Base-by-base conservation (phyloP, 2,797 vertebrate genomes). In the Sebastes minor region DNA sequence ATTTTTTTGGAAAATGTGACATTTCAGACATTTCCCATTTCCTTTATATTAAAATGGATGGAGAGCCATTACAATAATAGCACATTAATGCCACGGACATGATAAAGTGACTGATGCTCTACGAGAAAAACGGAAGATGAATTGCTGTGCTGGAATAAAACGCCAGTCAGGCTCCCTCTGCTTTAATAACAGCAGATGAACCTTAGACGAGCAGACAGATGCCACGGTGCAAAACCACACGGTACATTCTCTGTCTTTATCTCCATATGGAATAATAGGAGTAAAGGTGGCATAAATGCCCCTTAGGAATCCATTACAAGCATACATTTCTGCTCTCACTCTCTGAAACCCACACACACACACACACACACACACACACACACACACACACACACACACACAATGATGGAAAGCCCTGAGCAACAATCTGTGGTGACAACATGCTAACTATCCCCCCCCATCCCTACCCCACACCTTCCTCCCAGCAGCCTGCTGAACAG, bases 21-120 rank as follows among this genome's bases (percentile, higher is more conserved):
- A 76, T 86, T 75, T 75, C 33, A 66, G 61, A 76, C 53, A 63
- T 67, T 74, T 74, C 22, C 22, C 4, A 27, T 25, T 62, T 70
- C 35, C 38, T 64, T 76, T 53, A 4, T 55, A 84, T 87, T 57
- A 55, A 81, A 89, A 86, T 70, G 25, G 77, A 92, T 81, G 65
- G 66, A 49, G 64, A 66, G 66, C 68, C 66, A 67, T 77, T 53
- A 56, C n/a, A 82, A 69, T 76, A 69, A 80, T 56, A 27, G 28
- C 35, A 22, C 64, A 81, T 76, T 69, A 81, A 82, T 75, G 82
- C 73, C 87, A 82, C 6, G 2, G 59, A 78, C 61, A 53, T 75
- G 69, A 78, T 85, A 56, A 86, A 86, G 81, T 76, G 81, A 82
- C 53, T 80, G 75, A 84, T 81, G 72, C 71, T 64, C 61, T 60